Base-by-base conservation (phyloP, 2,797 vertebrate genomes). In the Triplophysa yarkandensis region DNA sequence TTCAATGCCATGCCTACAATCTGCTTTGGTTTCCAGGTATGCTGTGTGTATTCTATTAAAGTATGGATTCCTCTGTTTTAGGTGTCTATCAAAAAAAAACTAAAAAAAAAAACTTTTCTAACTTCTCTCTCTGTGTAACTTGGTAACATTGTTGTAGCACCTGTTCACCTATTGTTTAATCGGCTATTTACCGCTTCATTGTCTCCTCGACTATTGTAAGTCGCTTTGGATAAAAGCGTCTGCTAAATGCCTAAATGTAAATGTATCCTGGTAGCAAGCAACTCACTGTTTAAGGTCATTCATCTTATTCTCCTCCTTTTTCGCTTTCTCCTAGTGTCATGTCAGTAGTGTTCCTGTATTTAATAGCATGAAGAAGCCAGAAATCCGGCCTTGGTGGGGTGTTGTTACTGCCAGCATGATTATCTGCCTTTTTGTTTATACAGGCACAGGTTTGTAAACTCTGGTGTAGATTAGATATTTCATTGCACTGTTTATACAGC, bases 1-100 rank as follows among this genome's bases (percentile, higher is more conserved):
- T 98, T 99, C 87, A 99, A 98, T 17, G 97, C 97, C 48, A 93
- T 98, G 93, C 97, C 97, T 77, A 98, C 97, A 84, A 98, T 99
- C 84, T 99, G 97, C 91, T 99, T 99, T 54, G 96, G 97, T 68
- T 99, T 98, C 87, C 97, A 99, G 97, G 97, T 99, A 19, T 30
- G 71, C n/a, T 68, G 27, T 32, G 6, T 55, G 32, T 68, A 43
- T 76, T n/a, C n/a, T n/a, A n/a, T n/a, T n/a, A n/a, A n/a, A n/a
- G n/a, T n/a, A n/a, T n/a, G n/a, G n/a, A n/a, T n/a, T n/a, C n/a
- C n/a, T n/a, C n/a, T n/a, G n/a, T n/a, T n/a, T n/a, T n/a, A n/a
- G n/a, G n/a, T n/a, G n/a, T n/a, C n/a, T n/a, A n/a, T n/a, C n/a
- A n/a, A n/a, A n/a, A n/a, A n/a, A n/a, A n/a, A n/a, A n/a, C n/a